A percentile compares a stretch with the other conserved stretches of the same genome.
phyloP scores from a whole-genome alignment of 1,140 invertebrate species.

The Galleria mellonella region DNA sequence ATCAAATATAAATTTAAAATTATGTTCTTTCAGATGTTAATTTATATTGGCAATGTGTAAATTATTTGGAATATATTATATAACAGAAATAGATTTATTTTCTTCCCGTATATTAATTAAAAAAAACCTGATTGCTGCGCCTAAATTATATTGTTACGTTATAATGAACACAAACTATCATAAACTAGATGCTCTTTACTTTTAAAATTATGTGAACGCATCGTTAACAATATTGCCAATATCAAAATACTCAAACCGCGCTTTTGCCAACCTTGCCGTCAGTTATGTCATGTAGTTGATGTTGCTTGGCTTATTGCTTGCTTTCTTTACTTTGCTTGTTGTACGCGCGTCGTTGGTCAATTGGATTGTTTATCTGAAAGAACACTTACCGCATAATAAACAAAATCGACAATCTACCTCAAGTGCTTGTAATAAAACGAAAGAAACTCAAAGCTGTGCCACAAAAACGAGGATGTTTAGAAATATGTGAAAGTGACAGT shows the following conservation, averaged over 20 bases:
- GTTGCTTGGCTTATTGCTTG: slow-evolving; percentile 44
- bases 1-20: too few species aligned
- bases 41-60: too few species aligned
- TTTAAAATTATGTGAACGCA: slow-evolving; percentile 26
- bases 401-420: slow-evolving; percentile 29
- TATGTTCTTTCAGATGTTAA: too few species aligned
- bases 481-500: slow-evolving; percentile 69
- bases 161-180: too few species aligned
- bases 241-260: slow-evolving; percentile 10
- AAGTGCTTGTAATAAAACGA: slow-evolving; percentile 14
- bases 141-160: too few species aligned
- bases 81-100: too few species aligned
- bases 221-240: slow-evolving; percentile 24
- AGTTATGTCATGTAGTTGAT: slow-evolving; percentile 47
- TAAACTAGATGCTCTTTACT: too few species aligned
- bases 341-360: slow-evolving; percentile 58
- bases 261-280: slow-evolving; percentile 34
- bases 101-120: too few species aligned
- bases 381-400: slow-evolving; percentile 41
- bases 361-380: slow-evolving; percentile 48
- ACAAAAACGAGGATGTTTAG: slow-evolving; percentile 32
- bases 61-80: too few species aligned
- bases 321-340: slow-evolving; percentile 55
- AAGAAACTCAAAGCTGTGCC: slow-evolving; percentile 17
- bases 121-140: too few species aligned